These are phyloP conservation scores for Steatocranus sp. DNA, from an alignment of 2,797 vertebrate species.

Conservation along the genomic window DNA sequence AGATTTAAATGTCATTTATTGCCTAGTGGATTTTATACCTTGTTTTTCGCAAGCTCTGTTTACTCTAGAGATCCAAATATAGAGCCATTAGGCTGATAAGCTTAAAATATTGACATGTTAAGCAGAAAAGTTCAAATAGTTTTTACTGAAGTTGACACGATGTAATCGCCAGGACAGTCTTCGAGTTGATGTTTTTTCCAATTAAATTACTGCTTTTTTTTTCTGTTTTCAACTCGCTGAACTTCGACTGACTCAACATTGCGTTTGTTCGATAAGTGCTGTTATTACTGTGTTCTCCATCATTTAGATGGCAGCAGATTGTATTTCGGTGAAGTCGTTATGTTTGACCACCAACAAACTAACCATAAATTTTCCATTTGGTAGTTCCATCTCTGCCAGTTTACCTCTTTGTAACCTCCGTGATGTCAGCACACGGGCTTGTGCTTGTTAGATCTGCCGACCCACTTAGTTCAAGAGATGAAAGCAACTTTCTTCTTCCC, in stretches of 20 bases:
- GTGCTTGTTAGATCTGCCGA: conserved; percentile 34
- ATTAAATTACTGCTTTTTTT: not conserved
- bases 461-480: conserved; percentile 31
- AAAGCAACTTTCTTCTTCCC: conserved; percentile 32
- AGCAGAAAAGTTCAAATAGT: not conserved
- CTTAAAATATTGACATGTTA: not conserved
- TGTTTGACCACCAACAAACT: conserved; percentile 26
- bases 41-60: not conserved
- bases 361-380: conserved; percentile 16
- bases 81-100: not conserved
- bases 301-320: not conserved
- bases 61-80: not conserved
- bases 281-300: not conserved
- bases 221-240: not conserved
- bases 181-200: not conserved
- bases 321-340: conserved; percentile 7
- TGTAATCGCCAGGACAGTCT: not conserved
- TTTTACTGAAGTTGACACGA: not conserved
- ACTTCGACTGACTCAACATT: not conserved
- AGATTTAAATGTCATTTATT: not conserved
- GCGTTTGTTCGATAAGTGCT: not conserved
- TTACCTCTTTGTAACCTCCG: conserved; percentile 6
- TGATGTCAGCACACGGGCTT: conserved; percentile 30
- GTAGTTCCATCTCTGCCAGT: not conserved
- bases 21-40: not conserved